Conservation (phyloP, 2,797 vertebrate species). For the Dromococcyx pavoninus region DNA sequence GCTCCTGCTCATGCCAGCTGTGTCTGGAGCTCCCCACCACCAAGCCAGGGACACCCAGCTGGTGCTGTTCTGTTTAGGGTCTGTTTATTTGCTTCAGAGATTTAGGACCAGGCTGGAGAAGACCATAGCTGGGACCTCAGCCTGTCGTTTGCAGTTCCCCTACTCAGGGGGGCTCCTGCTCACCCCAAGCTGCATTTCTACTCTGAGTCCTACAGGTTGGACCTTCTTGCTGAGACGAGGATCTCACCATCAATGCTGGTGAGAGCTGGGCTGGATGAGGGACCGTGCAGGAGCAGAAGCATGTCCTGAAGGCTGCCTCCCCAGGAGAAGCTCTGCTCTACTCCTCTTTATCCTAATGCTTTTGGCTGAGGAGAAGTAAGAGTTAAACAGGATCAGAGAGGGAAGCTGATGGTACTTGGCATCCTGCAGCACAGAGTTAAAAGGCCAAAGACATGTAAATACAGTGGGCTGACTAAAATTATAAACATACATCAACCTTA, state of each 20-base stretch:
- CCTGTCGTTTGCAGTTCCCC: background rate
- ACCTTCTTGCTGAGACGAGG: background rate
- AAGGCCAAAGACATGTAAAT: constrained; percentile 75
- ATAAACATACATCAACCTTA: background rate
- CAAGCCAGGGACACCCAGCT: fast-evolving
- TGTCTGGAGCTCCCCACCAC: fast-evolving
- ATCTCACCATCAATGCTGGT: fast-evolving
- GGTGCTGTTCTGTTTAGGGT: background rate
- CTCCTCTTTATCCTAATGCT: constrained; percentile 75
- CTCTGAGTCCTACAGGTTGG: background rate
- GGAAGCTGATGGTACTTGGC: background rate
- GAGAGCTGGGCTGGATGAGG: background rate
- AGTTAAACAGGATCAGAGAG: constrained; percentile 64
- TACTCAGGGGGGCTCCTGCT: background rate
- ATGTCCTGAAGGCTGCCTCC: fast-evolving
- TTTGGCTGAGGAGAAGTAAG: constrained; percentile 78
- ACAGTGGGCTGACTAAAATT: constrained; percentile 43
- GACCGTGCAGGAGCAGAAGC: fast-evolving
- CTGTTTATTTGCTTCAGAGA: background rate
- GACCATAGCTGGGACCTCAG: background rate
- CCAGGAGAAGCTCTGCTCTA: background rate
- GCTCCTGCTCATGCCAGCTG: background rate
- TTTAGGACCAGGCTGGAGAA: background rate
- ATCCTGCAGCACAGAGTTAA: constrained; percentile 18
- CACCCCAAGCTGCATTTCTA: background rate